Evolutionary conservation across 2,888 invertebrate species (phyloP), one percentile per base, ranked within the genome.

Genomic region (Caenorhabditis sp.): DNA sequence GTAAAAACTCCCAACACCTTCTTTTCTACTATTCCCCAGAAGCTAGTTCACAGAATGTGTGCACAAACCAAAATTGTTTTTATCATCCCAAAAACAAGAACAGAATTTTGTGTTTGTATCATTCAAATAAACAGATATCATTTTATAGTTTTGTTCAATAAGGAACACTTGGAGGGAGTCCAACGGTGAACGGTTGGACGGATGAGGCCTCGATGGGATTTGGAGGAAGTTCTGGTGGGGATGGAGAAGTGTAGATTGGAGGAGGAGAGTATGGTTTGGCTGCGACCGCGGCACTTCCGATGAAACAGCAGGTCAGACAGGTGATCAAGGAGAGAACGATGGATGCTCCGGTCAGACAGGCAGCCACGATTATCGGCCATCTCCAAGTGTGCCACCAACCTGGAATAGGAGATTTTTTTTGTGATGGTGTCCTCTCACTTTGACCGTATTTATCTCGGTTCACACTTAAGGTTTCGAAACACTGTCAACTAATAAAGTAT

Each of bases 171-270:
- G 59, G 75, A 3, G 82, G 76, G 12, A 83, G 26, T 2, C 83
- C 83, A n/a, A 83, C 83, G 41, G 83, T 83, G 58, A 80, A 83
- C 12, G 80, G 79, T n/a, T 59, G 54, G 14, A 80, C 31, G 1
- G 70, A 35, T 22, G 76, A 61, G n/a, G 80, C 72, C 16, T 72
- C 54, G n/a, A 80, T 68, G 12, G 84, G 84, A 35, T 58, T 72
- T 26, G 80, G 80, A 6, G 80, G 80, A 19, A 84, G 76, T 38
- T 76, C 73, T 0, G 84, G 76, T 3, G 84, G 80, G 6, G 59
- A 47, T 26, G 80, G 76, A 28, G 83, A 75, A 19, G 56, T 24
- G 58, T 83, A 83, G n/a, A 68, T 16, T 22, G 84, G 84, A 8
- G 84, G 80, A n/a, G 84, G 84, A 28, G 68, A 54, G 26, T 64